Base-by-base conservation (phyloP, 2,797 vertebrate species). In the Pogonophryne albipinna region DNA sequence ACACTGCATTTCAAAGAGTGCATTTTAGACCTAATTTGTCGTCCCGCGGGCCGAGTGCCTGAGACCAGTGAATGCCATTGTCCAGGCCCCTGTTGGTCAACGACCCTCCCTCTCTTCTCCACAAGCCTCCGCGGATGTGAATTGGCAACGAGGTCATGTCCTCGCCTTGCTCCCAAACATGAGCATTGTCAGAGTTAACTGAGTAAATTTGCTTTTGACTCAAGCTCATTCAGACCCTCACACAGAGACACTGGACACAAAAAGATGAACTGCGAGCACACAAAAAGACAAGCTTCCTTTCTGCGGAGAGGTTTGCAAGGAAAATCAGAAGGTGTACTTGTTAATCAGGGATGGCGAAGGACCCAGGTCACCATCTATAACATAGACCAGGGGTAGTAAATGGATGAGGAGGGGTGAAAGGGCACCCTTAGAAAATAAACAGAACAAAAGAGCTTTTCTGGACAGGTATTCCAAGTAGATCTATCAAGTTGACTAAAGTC, bases 191-290 rank as follows among this genome's bases (percentile, higher is more conserved):
- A 76, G 75, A 89, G 88, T 85, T 82, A 87, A 89, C 92, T 92
- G 90, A 91, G 91, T 83, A 94, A 94, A 95, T 95, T 95, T 94
- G 85, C 94, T 90, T 91, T 92, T 66, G 88, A 81, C 90, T 92
- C 47, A 4, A 77, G 78, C 89, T 80, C 87, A 88, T 88, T 91
- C 77, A 89, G 82, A 77, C 61, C 46, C 66, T 81, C 59, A 71
- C 84, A 84, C 76, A 73, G 11, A 3, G 69, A 38, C 8, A 8
- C 34, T 38, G 76, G 55, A 78, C 74, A 20, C 59, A 71, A 71
- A 49, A 85, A 83, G 84, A 91, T 90, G 82, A 74, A 91, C 88
- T 84, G 38, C 4, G 27, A 77, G 74, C 71, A 60, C 13, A 80
- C 83, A 87, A 80, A 77, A 67, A 79, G 74, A 77, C 74, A 52